Percentiles rank a stretch among this genome's conserved stretches.
Conservation (phyloP, 2,113 vertebrate genomes). For the Thomomys bottae region DNA sequence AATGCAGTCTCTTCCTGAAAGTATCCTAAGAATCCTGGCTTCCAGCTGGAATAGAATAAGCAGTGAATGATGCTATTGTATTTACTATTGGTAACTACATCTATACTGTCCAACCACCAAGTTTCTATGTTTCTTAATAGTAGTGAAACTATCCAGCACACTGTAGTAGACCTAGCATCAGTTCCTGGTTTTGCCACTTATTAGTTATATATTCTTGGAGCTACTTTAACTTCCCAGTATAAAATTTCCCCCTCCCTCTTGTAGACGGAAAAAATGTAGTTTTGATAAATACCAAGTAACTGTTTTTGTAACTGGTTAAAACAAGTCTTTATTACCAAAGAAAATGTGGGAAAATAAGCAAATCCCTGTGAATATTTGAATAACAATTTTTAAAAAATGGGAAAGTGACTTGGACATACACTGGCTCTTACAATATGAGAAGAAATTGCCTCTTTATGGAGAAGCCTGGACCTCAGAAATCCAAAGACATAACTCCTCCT, state of each 20-base stretch:
- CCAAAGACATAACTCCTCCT: background rate
- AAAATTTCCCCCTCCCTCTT: background rate
- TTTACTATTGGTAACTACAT: background rate
- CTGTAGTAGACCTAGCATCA: background rate
- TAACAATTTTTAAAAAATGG: background rate
- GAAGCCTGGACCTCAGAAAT: background rate
- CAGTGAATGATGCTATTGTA: background rate
- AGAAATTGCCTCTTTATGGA: background rate
- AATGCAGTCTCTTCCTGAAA: background rate
- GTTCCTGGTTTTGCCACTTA: background rate
- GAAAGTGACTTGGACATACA: background rate
- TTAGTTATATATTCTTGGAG: background rate
- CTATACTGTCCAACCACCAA: background rate
- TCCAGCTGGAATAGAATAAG: background rate
- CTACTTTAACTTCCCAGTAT: background rate
- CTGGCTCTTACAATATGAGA: background rate
- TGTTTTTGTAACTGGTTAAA: background rate
- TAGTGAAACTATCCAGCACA: background rate
- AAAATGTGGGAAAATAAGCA: background rate
- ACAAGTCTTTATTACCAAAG: background rate
- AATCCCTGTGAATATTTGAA: conserved; percentile 5
- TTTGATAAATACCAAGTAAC: background rate
- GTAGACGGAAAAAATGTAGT: background rate
- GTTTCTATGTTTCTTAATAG: too few species aligned
- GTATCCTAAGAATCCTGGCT: background rate